Conservation (phyloP, 1,140 invertebrate species). For the Drosophila nebulosa region DNA sequence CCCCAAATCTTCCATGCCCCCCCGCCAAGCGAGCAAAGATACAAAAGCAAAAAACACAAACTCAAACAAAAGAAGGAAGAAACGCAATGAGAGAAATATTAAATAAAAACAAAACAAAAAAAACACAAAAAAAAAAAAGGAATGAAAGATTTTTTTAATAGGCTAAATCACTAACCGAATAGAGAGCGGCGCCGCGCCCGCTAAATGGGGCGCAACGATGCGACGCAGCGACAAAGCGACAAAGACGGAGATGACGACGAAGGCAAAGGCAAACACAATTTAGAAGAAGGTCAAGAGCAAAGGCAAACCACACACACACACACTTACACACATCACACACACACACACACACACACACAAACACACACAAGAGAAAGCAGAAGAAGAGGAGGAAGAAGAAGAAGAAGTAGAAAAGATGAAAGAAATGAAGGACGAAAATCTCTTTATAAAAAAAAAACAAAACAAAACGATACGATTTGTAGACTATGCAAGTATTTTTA, state of each 20-base stretch:
- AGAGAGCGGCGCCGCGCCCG: too few species aligned
- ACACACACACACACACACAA: too few species aligned
- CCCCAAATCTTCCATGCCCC: not conserved
- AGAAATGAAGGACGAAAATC: conserved; percentile 33
- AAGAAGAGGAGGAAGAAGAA: conserved; percentile 13
- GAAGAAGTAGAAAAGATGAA: conserved; percentile 16
- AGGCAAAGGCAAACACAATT: conserved; percentile 41
- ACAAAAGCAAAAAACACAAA: not conserved
- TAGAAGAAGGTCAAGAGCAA: conserved; percentile 44
- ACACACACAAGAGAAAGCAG: not conserved
- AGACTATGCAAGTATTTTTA: conserved; percentile 81
- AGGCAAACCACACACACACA: not conserved
- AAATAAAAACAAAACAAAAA: conserved; percentile 12
- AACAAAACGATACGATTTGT: conserved; percentile 79
- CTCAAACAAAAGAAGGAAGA: conserved; percentile 8
- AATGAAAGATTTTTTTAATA: conserved; percentile 34
- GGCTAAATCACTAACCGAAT: conserved; percentile 49
- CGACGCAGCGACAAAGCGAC: not conserved
- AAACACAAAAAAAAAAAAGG: conserved; percentile 17
- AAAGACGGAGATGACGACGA: not conserved
- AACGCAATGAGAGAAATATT: conserved; percentile 22
- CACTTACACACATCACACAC: too few species aligned
- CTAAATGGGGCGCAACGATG: conserved; percentile 38
- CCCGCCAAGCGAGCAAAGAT: conserved; percentile 1
- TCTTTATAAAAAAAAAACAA: conserved; percentile 49